Evolutionary conservation across 2,113 vertebrate genomes (phyloP).

Genomic region (Chamaea fasciata): DNA sequence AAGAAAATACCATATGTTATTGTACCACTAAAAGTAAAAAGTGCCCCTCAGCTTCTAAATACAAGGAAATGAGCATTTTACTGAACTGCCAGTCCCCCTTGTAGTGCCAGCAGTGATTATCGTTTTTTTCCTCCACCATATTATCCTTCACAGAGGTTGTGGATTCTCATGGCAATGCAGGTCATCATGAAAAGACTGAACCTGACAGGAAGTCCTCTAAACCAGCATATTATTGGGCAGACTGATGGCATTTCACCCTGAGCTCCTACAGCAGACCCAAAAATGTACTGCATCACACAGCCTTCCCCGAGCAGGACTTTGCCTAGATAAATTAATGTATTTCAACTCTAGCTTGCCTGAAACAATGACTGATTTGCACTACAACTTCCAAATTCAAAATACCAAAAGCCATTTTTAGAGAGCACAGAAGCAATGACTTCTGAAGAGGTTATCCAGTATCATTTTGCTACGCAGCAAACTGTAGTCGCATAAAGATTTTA

Average conservation of each 20-base stretch:
- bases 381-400: neutral
- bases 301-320: neutral
- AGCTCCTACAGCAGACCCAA: neutral
- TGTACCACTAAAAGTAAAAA: neutral
- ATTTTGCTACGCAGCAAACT: neutral
- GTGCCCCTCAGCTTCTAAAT: neutral
- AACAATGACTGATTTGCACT: neutral
- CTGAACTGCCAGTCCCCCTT: neutral
- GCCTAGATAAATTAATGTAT: neutral
- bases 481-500: neutral
- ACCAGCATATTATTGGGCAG: neutral
- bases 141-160: neutral
- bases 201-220: neutral
- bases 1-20: neutral
- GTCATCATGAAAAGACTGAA: neutral
- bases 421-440: neutral
- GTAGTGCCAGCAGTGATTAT: neutral
- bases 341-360: neutral
- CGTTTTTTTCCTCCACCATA: neutral
- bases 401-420: neutral
- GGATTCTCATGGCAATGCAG: neutral
- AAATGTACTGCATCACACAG: neutral
- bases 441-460: neutral
- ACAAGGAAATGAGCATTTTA: neutral
- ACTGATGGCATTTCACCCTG: neutral